Evolutionary conservation across 1,140 invertebrate species (phyloP), one percentile per base, ranked within the genome.

Genomic region (Diuraphis noxia): DNA sequence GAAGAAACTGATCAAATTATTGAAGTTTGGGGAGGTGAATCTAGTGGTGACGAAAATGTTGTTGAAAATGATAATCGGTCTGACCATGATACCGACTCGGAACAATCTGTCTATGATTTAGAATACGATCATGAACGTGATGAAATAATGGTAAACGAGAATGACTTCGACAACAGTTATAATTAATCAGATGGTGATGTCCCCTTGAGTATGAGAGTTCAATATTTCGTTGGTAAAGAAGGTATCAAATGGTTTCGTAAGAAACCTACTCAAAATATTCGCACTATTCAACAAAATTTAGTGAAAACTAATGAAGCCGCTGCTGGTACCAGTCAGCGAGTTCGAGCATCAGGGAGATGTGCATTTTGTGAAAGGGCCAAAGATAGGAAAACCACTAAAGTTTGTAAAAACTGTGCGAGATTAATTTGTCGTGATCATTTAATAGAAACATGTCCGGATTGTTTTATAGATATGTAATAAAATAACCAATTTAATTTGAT

Each of bases 391-490:
- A 84, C 40, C 17, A 84, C 40, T 6, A n/a, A 43, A 84, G 41
- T 41, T 41, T 84, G 82, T 84, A 43, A 10, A 25, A 84, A 84
- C 40, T 84, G 40, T 41, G 40, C 82, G 23, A 82, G 36, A 30
- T 82, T 43, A 41, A 84, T 84, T 36, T 82, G 52, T 56, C 52
- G 52, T 56, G 52, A 43, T 84, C 82, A 43, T 34, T 19, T 43
- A 84, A 85, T 85, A 85, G 84, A 85, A 85, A 85, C 41, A 85
- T 85, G 43, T 85, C 43, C 84, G 9, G 23, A 43, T 84, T 85
- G 43, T 49, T 85, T 84, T 84, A 30, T 79, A 36, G 77, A 79
- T 79, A 79, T 81, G 77, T 79, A 36, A 79, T 79, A 79, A 79
- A 21, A 79, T 21, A 34, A 72, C 63, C n/a, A 34, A 72, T 84